Base-by-base conservation (phyloP, 2,113 vertebrate species). In the Diphyllodes magnificus region DNA sequence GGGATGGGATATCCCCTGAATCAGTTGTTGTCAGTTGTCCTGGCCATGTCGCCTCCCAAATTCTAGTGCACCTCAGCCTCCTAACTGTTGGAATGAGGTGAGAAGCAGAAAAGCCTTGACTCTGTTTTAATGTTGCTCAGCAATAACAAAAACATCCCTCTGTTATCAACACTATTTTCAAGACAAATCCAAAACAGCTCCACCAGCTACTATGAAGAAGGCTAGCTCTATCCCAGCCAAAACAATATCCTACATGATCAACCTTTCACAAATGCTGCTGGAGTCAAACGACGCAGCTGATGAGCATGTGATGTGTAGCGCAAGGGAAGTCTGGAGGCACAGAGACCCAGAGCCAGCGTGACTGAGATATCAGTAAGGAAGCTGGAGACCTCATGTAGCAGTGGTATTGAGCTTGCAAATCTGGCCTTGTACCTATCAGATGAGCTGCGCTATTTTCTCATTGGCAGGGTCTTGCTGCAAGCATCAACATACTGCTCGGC, bases 221-320 rank as follows among this genome's bases (percentile, higher is more conserved):
- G 4, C 25, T 45, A 45, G 28, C 15, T 31, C 14, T 31, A 18
- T 40, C 24, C 24, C 33, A 75, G 54, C 6, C 21, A 80, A 63
- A 84, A 35, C 17, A 61, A 33, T 15, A 73, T 57, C n/a, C 15
- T 45, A 23, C 13, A 11, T 8, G 24, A 79, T 39, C 31, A 81
- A 30, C 1, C 0, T 65, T 78, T 73, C 45, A 63, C 17, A 81
- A 61, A 77, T 45, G 28, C 19, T 68, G 16, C 24, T 42, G 31
- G 24, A 33, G 14, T 71, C 33, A 82, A 77, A 86, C 53, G 49
- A 17, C 47, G 42, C 11, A 6, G 6, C 7, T 71, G 78, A 64
- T 35, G 15, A 60, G 19, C 6, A 47, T 17, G 2, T 3, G 37
- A 40, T 39, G 31, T 49, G 24, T 5, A 90, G 15, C 0, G 0